Evolutionary conservation across 2,888 invertebrate species (phyloP).

Genomic region (Mimachlamys varia): DNA sequence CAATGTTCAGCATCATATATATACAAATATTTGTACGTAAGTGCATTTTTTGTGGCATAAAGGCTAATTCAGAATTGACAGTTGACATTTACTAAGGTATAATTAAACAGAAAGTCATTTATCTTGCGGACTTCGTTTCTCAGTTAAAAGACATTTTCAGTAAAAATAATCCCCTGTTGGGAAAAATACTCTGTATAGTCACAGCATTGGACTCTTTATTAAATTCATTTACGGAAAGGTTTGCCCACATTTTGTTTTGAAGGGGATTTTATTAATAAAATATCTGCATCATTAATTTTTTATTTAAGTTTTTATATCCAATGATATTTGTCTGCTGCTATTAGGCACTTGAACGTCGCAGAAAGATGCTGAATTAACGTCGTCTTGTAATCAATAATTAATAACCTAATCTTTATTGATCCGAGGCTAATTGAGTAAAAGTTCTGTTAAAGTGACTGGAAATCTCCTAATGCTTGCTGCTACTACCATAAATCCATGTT

Average conservation of each 20-base stretch:
- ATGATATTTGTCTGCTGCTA: not conserved
- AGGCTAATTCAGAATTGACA: too few species aligned
- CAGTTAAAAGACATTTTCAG: too few species aligned
- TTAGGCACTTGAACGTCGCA: not conserved
- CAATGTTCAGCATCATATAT: too few species aligned
- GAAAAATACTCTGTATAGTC: too few species aligned
- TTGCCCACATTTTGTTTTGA: not conserved
- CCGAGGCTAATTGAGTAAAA: not conserved
- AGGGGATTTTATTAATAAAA: not conserved
- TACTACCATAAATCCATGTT: not conserved
- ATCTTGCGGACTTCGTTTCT: too few species aligned
- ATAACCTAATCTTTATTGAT: conserved; percentile 13
- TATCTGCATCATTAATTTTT: not conserved
- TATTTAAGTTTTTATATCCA: not conserved
- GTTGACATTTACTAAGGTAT: too few species aligned
- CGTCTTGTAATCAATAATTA: conserved; percentile 3
- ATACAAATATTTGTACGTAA: too few species aligned
- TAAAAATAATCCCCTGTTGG: too few species aligned
- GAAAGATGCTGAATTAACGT: not conserved
- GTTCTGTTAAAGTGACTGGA: conserved; percentile 6
- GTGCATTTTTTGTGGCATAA: too few species aligned
- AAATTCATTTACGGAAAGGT: not conserved
- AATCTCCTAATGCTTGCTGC: not conserved
- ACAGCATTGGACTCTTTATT: not conserved
- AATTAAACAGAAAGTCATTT: too few species aligned